Percentiles rank a stretch among this genome's conserved stretches.
Conservation (phyloP, 2,797 vertebrate genomes). For the Mus minutoides region DNA sequence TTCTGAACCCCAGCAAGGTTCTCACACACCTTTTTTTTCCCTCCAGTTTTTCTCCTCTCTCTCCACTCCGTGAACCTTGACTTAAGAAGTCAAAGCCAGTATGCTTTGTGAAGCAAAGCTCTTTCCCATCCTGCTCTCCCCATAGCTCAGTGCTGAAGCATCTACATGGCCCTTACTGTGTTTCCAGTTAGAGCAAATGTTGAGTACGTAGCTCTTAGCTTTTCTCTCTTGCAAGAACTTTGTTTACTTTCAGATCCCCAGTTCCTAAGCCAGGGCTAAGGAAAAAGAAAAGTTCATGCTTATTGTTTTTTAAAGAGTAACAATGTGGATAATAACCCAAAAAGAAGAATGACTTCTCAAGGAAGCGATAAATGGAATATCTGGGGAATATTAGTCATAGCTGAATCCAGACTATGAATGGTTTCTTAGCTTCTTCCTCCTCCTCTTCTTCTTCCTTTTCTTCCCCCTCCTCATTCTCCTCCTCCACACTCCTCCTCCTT, state of each 20-base stretch:
- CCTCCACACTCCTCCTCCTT: no score
- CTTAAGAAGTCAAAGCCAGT: neutral
- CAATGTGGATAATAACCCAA: neutral
- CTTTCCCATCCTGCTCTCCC: neutral
- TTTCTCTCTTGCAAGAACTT: neutral
- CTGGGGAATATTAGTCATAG: neutral
- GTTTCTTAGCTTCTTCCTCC: rapidly evolving
- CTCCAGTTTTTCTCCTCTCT: no score
- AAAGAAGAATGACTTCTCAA: neutral
- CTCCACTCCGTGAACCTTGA: neutral
- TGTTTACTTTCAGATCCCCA: neutral
- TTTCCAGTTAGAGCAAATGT: neutral
- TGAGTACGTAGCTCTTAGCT: neutral
- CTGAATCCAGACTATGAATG: neutral
- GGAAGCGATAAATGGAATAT: neutral
- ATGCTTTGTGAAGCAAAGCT: neutral
- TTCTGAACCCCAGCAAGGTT: neutral
- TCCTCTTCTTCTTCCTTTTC: rapidly evolving
- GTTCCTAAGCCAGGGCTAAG: neutral
- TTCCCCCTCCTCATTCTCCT: neutral
- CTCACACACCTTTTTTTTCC: neutral
- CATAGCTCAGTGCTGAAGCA: rapidly evolving
- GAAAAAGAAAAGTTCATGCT: neutral
- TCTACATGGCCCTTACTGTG: neutral
- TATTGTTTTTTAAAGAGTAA: neutral